A percentile compares a stretch with the other conserved stretches of the same genome.
phyloP scores from a whole-genome alignment of 2,113 vertebrate genomes.

The Bos taurus region ARS-UCD2.0 NC_037331.1:66420501-66421000 shows the following conservation, averaged over 20 bases:
- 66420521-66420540: neutral
- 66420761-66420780: neutral
- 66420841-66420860: neutral
- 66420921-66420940: neutral
- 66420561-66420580: neutral
- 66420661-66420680: neutral
- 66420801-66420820: neutral
- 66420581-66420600: neutral
- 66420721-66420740: neutral
- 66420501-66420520: neutral
- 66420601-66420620: neutral
- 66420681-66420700: neutral
- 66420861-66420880: neutral
- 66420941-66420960: neutral
- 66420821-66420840: neutral
- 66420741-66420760: neutral
- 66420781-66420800: neutral
- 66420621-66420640: neutral
- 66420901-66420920: neutral
- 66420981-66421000: slow-evolving; percentile 41
- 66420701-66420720: neutral
- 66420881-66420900: neutral
- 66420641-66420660: neutral
- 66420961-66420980: neutral
- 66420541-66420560: neutral